phyloP scores from a whole-genome alignment of 2,888 invertebrate species.

The Pristionchus exspectatus region DNA sequence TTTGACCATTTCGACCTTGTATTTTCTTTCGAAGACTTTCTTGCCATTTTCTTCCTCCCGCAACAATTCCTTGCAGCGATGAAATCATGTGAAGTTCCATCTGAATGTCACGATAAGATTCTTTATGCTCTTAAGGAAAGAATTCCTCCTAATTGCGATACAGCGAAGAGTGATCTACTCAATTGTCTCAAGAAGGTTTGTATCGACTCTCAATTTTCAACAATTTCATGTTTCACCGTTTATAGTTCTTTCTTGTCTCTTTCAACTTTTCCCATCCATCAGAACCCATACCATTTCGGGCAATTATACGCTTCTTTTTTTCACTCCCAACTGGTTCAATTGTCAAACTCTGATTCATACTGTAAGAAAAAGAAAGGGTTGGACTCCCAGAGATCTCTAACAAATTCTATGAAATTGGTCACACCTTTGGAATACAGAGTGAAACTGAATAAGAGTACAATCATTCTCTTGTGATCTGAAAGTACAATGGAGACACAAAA shows the following conservation, averaged over 20 bases:
- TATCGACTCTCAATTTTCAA: not conserved
- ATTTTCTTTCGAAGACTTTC: constrained; percentile 16
- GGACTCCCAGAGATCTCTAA: not conserved
- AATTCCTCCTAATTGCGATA: constrained; percentile 44
- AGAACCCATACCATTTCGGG: not conserved
- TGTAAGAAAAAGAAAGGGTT: not conserved
- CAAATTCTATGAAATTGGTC: not conserved
- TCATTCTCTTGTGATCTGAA: not conserved
- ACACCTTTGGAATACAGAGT: not conserved
- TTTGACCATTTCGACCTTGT: constrained; percentile 16
- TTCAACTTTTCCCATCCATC: not conserved
- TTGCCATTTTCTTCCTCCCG: not conserved
- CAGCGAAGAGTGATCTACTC: not conserved
- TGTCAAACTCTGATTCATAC: constrained; percentile 14
- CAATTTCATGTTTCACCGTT: not conserved
- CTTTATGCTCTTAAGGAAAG: constrained; percentile 20
- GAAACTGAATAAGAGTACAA: not conserved
- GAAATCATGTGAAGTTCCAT: constrained; percentile 19
- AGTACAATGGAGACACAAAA: not conserved
- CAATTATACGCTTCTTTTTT: constrained; percentile 23
- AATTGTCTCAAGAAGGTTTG: constrained; percentile 46
- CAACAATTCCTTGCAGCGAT: constrained; percentile 28
- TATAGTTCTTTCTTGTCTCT: not conserved
- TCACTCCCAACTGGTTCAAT: not conserved
- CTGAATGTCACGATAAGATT: constrained; percentile 34